Conservation (phyloP, 2,113 vertebrate species). For the Phocoena phocoena region DNA sequence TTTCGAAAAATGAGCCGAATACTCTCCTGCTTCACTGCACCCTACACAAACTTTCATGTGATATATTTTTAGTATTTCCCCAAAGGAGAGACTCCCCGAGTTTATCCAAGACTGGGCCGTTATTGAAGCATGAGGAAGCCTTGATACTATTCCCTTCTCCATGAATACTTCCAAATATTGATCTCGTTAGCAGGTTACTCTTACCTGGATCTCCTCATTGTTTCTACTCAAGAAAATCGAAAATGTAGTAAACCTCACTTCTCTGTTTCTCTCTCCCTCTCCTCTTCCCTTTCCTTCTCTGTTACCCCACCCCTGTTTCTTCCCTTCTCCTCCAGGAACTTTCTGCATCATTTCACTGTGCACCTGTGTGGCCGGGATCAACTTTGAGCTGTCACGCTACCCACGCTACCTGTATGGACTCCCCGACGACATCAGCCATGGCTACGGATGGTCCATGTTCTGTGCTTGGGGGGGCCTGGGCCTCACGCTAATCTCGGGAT, state of each 20-base stretch:
- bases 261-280: background rate
- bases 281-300: slow-evolving; percentile 41
- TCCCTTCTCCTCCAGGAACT: slow-evolving; percentile 87
- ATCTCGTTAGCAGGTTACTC: background rate
- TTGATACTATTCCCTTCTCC: background rate
- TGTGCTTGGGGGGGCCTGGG: slow-evolving; percentile 98
- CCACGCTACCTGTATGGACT: slow-evolving; percentile 95
- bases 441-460: slow-evolving; percentile 99
- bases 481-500: slow-evolving; percentile 96
- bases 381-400: slow-evolving; percentile 97
- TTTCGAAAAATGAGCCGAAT: background rate
- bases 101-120: background rate
- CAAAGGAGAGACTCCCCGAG: background rate
- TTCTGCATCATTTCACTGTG: slow-evolving; percentile 99
- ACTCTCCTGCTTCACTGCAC: background rate
- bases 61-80: background rate
- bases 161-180: fast-evolving
- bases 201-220: background rate
- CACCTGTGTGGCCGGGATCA: slow-evolving; percentile 97
- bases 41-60: background rate
- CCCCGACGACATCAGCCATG: slow-evolving; percentile 96
- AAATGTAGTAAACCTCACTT: background rate
- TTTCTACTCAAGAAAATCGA: background rate
- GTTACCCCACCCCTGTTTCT: slow-evolving; percentile 17
- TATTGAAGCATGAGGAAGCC: background rate